These are phyloP conservation scores for Oscheius sp. DNA, from an alignment of 2,888 invertebrate genomes.

Conservation along the genomic window DNA sequence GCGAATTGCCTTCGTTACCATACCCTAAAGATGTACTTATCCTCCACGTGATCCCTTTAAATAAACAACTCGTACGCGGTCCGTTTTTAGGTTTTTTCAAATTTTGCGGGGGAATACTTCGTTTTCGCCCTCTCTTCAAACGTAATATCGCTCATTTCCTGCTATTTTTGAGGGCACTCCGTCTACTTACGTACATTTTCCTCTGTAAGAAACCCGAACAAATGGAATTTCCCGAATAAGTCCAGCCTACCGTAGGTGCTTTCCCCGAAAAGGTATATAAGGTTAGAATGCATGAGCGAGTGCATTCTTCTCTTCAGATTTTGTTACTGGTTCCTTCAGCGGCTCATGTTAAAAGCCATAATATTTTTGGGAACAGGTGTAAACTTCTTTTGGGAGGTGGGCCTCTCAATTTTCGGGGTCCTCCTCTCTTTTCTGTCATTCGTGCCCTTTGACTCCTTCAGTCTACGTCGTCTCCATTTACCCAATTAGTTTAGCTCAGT, in stretches of 20 bases:
- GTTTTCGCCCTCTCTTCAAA: too few species aligned
- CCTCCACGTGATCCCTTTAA: too few species aligned
- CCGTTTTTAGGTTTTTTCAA: too few species aligned
- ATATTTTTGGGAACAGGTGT: too few species aligned
- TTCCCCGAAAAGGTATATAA: slow-evolving; percentile 2
- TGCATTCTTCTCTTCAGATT: background rate
- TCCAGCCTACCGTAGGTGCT: slow-evolving; percentile 5
- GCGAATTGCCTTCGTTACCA: too few species aligned
- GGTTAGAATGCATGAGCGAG: slow-evolving; percentile 27
- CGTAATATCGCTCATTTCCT: background rate
- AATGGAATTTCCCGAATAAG: slow-evolving; percentile 15
- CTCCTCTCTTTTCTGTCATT: slow-evolving; percentile 7
- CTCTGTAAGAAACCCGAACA: background rate
- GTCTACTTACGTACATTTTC: background rate
- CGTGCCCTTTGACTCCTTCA: background rate
- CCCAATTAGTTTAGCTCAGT: background rate
- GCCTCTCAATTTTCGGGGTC: too few species aligned
- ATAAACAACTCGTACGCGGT: too few species aligned
- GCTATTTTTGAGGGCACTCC: background rate
- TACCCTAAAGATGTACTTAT: too few species aligned
- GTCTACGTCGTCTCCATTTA: background rate
- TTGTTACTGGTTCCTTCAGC: background rate
- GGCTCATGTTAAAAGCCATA: too few species aligned
- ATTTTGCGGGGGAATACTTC: too few species aligned
- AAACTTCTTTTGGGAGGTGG: too few species aligned